Base-by-base conservation (phyloP, 1,140 invertebrate genomes). In the Calliopsis andreniformis region DNA sequence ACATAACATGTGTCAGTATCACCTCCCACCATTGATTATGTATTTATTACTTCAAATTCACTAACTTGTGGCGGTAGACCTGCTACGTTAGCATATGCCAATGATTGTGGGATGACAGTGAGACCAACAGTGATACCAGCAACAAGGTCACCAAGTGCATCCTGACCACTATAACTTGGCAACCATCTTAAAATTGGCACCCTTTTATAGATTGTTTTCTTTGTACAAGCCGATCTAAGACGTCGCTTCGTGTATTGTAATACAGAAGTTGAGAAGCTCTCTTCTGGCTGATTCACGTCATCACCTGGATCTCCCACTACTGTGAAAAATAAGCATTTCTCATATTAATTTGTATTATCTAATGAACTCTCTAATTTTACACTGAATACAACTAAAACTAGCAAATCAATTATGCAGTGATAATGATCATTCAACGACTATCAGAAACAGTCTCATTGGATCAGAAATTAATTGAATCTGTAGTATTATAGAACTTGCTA, bases 91-190 rank as follows among this genome's bases (percentile, higher is more conserved):
- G 97, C 94, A 89, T 98, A 98, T 4, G 97, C 97, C 63, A 98
- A 89, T 18, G 95, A 95, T 87, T 96, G 96, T 12, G 96, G 96
- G 76, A 96, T 96, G 4, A 96, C 95, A 5, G 97, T 98, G 14
- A 98, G 92, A 0, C 97, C 97, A 5, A 98, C 97, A 0, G 97
- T 96, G 39, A 97, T 90, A 30, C 97, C 97, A 1, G 97, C 97
- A 56, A 97, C 94, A n/a, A 96, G 86, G 91, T 97, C 96, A 0
- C 96, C 95, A 10, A 96, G 83, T 3, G 95, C 94, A 90, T 95
- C 94, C 23, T 94, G 93, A 5, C 87, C 82, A 67, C 92, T 95
- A 90, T 97, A 97, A 47, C 93, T 93, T 1, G 96, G 96, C 70
- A 96, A 86, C 96, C 96, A 97, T 53, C 87, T 87, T 1, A 95